phyloP scores from a whole-genome alignment of 1,140 invertebrate species.

The Drosophila ananassae region DNA sequence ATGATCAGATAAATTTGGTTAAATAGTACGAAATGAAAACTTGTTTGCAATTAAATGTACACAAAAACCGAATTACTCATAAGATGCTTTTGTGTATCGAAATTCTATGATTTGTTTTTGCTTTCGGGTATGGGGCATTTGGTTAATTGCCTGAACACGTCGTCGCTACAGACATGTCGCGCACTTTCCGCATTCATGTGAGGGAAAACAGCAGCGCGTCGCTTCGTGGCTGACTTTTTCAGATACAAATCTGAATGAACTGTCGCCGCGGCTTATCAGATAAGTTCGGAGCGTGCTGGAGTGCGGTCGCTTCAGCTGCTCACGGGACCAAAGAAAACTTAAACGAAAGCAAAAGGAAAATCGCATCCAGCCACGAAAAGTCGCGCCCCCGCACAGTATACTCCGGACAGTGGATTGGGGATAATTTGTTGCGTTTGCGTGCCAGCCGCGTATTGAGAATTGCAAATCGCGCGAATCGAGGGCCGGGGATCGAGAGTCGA shows the following conservation, averaged over 20 bases:
- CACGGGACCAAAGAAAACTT: conserved; percentile 14
- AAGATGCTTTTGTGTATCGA: not conserved
- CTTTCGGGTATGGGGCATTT: not conserved
- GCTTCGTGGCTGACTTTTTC: conserved; percentile 53
- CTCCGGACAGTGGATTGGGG: conserved; percentile 18
- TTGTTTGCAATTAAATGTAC: conserved; percentile 7
- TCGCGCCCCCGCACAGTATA: conserved; percentile 29
- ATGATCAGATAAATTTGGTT: conserved; percentile 5
- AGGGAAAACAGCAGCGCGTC: conserved; percentile 39
- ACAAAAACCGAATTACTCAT: conserved; percentile 3
- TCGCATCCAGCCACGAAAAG: conserved; percentile 1
- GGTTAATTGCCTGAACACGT: conserved; percentile 46
- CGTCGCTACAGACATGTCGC: conserved; percentile 33
- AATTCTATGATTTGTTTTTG: conserved; percentile 4
- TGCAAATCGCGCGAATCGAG: not conserved
- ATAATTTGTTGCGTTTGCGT: conserved; percentile 66
- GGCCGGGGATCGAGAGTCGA: conserved; percentile 14
- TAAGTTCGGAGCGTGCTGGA: conserved; percentile 73
- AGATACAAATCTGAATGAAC: conserved; percentile 79
- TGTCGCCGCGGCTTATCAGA: conserved; percentile 76
- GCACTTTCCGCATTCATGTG: conserved; percentile 38
- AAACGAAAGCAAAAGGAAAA: not conserved
- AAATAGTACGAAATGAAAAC: not conserved
- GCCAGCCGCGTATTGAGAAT: conserved; percentile 38
- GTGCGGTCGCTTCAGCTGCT: conserved; percentile 61